Evolutionary conservation across 2,888 invertebrate genomes (phyloP).

Genomic region (Ditula angustiorana): DNA sequence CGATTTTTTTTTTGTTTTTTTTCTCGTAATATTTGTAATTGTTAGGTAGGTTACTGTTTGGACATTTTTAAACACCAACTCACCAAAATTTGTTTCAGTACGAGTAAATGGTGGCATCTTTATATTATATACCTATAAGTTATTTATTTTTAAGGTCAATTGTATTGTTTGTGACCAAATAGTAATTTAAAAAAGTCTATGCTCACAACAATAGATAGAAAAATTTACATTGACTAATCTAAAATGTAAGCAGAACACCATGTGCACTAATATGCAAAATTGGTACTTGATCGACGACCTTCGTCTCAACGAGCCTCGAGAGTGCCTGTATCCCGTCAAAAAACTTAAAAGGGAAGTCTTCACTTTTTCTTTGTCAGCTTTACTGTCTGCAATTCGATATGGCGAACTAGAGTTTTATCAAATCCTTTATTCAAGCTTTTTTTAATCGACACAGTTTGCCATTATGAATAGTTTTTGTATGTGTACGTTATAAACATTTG

Average conservation of each 20-base stretch:
- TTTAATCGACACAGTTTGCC: not conserved
- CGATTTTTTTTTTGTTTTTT: too few species aligned
- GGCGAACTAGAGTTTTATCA: not conserved
- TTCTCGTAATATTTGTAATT: too few species aligned
- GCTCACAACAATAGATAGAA: too few species aligned
- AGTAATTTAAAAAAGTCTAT: too few species aligned
- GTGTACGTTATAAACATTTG: too few species aligned
- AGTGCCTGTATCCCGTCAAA: conserved; percentile 5
- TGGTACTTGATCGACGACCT: conserved; percentile 22
- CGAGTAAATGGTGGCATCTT: too few species aligned
- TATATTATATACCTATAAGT: too few species aligned
- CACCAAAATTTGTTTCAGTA: too few species aligned
- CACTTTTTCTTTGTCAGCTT: conserved; percentile 5
- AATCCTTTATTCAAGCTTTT: not conserved
- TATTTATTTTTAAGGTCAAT: too few species aligned
- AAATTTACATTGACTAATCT: not conserved
- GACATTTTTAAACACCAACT: too few species aligned
- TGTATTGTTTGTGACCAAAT: too few species aligned
- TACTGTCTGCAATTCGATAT: not conserved
- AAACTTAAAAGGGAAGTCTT: conserved; percentile 12
- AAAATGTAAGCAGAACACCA: conserved; percentile 34
- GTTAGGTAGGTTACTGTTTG: too few species aligned
- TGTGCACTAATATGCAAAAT: conserved; percentile 32
- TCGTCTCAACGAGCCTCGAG: conserved; percentile 23
- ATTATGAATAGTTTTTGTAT: not conserved